Conservation (phyloP, 2,888 invertebrate species). For the Athalia circularis region DNA sequence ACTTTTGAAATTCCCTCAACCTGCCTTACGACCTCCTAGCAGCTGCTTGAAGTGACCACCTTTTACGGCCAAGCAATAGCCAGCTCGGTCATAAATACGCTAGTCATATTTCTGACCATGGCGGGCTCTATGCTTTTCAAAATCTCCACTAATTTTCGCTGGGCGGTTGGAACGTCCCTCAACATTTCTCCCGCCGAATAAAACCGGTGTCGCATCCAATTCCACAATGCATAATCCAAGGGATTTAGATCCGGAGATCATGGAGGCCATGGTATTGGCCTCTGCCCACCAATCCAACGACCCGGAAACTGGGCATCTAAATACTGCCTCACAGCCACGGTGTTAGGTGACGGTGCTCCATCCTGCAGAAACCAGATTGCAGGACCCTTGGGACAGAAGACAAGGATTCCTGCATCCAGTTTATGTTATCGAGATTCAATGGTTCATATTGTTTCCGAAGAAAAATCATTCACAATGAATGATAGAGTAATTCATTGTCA, state of each 20-base stretch:
- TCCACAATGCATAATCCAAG: background rate
- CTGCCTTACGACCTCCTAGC: background rate
- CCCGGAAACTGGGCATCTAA: background rate
- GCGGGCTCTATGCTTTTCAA: too few relatives aligned
- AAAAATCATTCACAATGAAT: too few relatives aligned
- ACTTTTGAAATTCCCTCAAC: too few relatives aligned
- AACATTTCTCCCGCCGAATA: background rate
- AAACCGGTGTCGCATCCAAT: background rate
- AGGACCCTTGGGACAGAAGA: too few relatives aligned
- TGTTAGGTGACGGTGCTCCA: background rate
- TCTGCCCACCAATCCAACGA: background rate
- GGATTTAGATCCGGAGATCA: background rate
- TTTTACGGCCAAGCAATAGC: background rate
- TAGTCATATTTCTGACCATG: too few relatives aligned
- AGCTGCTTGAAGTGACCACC: constrained; percentile 7
- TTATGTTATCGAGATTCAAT: too few relatives aligned
- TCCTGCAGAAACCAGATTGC: background rate
- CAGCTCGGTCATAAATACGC: background rate
- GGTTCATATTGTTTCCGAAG: too few relatives aligned
- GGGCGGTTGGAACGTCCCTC: too few relatives aligned
- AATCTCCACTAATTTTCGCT: too few relatives aligned
- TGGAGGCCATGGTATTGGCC: background rate
- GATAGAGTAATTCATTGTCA: too few relatives aligned
- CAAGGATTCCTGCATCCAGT: too few relatives aligned
- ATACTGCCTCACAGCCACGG: background rate